Base-by-base conservation (phyloP, 2,113 vertebrate species). In the Puntigrus tetrazona region DNA sequence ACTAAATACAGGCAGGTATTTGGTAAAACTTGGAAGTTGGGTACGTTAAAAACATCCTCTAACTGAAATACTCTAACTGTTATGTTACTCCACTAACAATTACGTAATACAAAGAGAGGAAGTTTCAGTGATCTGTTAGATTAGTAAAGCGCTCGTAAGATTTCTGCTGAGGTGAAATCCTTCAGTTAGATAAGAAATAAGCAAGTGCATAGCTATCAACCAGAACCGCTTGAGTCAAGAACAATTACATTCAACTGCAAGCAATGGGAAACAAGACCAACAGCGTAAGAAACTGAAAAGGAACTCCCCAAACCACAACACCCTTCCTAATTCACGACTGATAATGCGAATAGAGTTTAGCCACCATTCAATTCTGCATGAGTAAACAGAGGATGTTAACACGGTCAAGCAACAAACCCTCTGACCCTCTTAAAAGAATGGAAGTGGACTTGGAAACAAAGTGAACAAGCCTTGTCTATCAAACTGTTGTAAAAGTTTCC, bases 21-120 rank as follows among this genome's bases (percentile, higher is more conserved):
- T 34, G 18, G 20, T 13, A 7, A 5, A 78, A 38, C 52, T 18
- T 50, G 47, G 16, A 20, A 18, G 14, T 27, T 29, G 52, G 14
- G 52, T 78, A 11, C 38, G 50, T 25, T 59, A 9, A 78, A 25
- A 78, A 25, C 78, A 80, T 63, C 59, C 59, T 27, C 41, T 47
- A 78, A 45, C 57, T 22, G 59, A 80, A 65, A 43, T 43, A 36
- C 29, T 38, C 11, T 8, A 50, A 78, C 90, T 34, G 87, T 34
- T 52, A 47, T 20, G 50, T 75, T 61, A 22, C n/a, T 90, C 78
- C 87, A 81, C 88, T 88, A 31, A 43, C 67, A 16, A 72, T 91
- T 92, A 73, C 88, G 78, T 34, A 89, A 93, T 29, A 4, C 65
- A 22, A 89, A 38, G 52, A 83, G 61, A 63, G 86, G 84, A 88